Conservation (phyloP, 2,113 vertebrate genomes). For the Psettodes erumei region DNA sequence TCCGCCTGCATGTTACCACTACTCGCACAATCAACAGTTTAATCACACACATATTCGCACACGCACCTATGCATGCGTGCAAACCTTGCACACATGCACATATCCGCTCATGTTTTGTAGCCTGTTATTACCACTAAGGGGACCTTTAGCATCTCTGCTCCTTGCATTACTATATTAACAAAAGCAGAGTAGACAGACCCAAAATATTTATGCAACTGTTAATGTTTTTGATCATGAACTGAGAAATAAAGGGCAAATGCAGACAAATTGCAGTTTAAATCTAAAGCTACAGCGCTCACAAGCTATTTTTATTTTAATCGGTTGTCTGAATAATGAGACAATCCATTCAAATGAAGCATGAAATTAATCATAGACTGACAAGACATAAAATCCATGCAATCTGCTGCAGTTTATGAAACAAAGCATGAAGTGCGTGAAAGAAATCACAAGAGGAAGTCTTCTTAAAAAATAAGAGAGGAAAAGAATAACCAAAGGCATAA, state of each 20-base stretch:
- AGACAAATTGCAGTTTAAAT: conserved; percentile 15
- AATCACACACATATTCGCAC: conserved; percentile 39
- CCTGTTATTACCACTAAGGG: neutral
- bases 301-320: conserved; percentile 27
- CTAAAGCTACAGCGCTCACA: conserved; percentile 9
- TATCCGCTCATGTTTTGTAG: neutral
- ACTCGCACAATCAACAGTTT: conserved; percentile 71
- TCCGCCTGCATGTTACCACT: conserved; percentile 62
- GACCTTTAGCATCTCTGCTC: neutral
- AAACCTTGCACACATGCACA: neutral
- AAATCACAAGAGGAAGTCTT: neutral
- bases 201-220: neutral
- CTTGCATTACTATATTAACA: neutral
- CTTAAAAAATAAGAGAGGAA: neutral
- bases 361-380: conserved; percentile 28
- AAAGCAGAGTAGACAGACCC: neutral
- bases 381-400: conserved; percentile 8
- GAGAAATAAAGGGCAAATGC: neutral
- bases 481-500: conserved; percentile 6
- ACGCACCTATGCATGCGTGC: neutral
- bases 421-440: conserved; percentile 1
- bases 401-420: conserved; percentile 1
- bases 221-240: neutral
- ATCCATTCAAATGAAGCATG: conserved; percentile 41
- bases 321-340: conserved; percentile 39